Conservation (phyloP, 2,797 vertebrate genomes). For the Spatula clypeata region DNA sequence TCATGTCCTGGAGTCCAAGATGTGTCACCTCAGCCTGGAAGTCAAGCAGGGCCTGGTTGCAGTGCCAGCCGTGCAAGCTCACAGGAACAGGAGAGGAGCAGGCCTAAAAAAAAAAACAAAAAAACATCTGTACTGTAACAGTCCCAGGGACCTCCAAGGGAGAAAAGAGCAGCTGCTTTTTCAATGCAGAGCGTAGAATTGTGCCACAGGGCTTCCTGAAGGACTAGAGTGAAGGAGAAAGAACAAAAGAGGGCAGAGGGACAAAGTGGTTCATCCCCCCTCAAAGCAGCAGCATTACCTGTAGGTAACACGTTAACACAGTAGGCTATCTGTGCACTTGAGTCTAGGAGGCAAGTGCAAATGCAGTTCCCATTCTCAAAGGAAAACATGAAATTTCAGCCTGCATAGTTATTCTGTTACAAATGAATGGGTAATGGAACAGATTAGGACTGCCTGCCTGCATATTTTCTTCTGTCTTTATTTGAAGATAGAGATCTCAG, state of each 20-base stretch:
- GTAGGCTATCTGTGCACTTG: accelerated
- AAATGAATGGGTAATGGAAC: neutral
- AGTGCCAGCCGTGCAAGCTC: accelerated
- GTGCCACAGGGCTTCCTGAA: neutral
- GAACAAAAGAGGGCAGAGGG: neutral
- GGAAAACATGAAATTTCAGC: neutral
- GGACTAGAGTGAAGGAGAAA: neutral
- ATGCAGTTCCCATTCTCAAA: neutral
- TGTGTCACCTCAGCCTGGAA: neutral
- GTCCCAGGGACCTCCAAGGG: accelerated
- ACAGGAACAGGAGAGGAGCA: neutral
- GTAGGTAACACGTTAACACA: accelerated
- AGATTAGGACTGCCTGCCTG: neutral
- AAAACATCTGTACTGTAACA: neutral
- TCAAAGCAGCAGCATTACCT: neutral
- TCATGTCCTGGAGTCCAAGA: neutral
- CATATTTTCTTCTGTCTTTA: neutral
- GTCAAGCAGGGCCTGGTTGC: neutral
- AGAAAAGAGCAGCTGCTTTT: accelerated
- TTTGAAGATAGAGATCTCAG: neutral
- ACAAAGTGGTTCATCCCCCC: accelerated
- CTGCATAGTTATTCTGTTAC: neutral
- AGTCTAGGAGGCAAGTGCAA: neutral
- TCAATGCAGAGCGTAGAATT: neutral
- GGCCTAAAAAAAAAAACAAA: neutral